Percentiles rank a stretch among this genome's conserved stretches.
Conservation (phyloP, 2,888 invertebrate species). For the Buathra laborator region DNA sequence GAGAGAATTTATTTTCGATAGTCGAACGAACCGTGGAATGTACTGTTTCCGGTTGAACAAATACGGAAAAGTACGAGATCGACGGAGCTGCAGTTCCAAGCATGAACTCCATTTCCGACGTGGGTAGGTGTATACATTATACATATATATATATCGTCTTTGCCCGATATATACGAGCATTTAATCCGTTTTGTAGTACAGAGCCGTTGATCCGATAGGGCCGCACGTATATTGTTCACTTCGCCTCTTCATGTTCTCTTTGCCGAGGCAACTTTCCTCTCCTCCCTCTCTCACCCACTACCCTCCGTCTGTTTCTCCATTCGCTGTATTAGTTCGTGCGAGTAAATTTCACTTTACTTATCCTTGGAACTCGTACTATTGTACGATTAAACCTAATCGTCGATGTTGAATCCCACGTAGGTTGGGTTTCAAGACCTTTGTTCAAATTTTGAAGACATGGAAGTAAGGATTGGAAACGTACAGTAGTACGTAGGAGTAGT, state of each 20-base stretch:
- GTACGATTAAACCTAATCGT: conserved; percentile 35
- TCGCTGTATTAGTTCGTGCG: conserved; percentile 35
- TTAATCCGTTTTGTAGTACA: conserved; percentile 57
- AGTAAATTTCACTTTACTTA: conserved; percentile 21
- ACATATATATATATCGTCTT: conserved; percentile 37
- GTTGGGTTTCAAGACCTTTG: conserved; percentile 26
- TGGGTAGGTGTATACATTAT: neutral
- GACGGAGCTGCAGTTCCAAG: conserved; percentile 30
- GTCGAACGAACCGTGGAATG: conserved; percentile 53
- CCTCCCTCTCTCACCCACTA: neutral
- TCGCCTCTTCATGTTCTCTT: conserved; percentile 31
- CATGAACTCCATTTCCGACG: conserved; percentile 9
- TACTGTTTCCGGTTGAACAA: conserved; percentile 62
- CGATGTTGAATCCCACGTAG: neutral
- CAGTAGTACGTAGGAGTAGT: too few relatives aligned
- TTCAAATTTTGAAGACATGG: neutral
- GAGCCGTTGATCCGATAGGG: conserved; percentile 53
- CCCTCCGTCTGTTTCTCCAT: neutral
- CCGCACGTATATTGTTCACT: conserved; percentile 50
- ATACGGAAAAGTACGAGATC: conserved; percentile 54
- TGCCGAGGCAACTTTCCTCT: conserved; percentile 32
- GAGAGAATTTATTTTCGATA: conserved; percentile 49
- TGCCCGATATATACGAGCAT: conserved; percentile 56
- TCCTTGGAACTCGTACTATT: conserved; percentile 20
- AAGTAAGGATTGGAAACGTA: neutral